phyloP scores from a whole-genome alignment of 2,113 vertebrate genomes.

The Platysternon megacephalum region DNA sequence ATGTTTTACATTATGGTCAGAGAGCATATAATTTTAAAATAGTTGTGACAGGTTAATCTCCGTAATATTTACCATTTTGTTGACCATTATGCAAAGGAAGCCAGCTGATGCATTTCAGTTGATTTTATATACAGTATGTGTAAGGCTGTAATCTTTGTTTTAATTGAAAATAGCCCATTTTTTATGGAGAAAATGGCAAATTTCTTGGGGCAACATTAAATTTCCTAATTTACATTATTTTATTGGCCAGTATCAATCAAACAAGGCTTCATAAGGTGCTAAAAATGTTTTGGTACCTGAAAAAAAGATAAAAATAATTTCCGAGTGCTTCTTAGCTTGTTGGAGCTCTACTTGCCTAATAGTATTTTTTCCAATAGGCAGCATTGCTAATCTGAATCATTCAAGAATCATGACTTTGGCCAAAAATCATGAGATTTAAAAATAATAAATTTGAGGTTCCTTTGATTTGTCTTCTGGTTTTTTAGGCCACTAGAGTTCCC shows the following conservation, averaged over 20 bases:
- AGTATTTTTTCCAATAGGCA: not conserved
- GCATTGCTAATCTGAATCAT: not conserved
- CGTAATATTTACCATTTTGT: not conserved
- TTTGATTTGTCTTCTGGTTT: not conserved
- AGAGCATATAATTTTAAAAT: not conserved
- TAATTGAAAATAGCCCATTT: not conserved
- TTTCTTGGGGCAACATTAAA: constrained; percentile 4
- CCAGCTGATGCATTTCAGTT: not conserved
- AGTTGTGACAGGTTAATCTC: not conserved
- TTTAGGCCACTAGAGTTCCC: not conserved
- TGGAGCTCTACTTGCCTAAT: constrained; percentile 7
- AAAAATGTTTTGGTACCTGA: constrained; percentile 12
- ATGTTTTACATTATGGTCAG: rapidly evolving
- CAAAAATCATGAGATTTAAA: not conserved
- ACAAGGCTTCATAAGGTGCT: not conserved
- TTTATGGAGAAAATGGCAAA: constrained; percentile 19
- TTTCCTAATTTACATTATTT: constrained; percentile 33
- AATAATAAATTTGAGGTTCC: not conserved
- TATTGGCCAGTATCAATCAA: constrained; percentile 35
- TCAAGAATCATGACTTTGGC: not conserved
- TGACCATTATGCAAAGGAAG: not conserved
- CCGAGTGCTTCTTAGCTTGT: not conserved
- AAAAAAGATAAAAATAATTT: constrained; percentile 32
- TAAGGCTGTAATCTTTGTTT: constrained; percentile 36
- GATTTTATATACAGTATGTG: not conserved